These are phyloP conservation scores for Chelon auratus DNA, from an alignment of 2,797 vertebrate genomes.

Conservation along the genomic window DNA sequence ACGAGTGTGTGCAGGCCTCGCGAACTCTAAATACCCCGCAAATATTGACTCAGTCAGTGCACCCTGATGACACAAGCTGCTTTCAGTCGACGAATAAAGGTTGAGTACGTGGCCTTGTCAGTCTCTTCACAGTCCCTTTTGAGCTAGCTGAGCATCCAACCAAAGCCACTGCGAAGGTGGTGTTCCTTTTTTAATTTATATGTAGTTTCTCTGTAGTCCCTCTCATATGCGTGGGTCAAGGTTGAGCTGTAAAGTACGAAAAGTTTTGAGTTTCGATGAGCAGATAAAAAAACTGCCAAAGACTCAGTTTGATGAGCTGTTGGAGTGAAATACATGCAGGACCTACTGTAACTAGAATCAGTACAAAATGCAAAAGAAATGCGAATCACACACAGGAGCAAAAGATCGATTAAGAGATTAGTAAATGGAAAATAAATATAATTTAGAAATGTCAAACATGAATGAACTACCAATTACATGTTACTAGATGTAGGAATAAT, in stretches of 20 bases:
- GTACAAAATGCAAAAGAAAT: neutral
- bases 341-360: neutral
- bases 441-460: too few relatives aligned
- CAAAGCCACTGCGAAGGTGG: conserved; percentile 1
- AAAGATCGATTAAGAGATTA: neutral
- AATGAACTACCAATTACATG: too few relatives aligned
- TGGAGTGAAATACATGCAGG: neutral
- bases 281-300: conserved; percentile 2
- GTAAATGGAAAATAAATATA: neutral
- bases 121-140: neutral
- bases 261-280: conserved; percentile 18
- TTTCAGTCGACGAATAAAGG: conserved; percentile 5
- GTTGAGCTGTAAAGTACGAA: neutral
- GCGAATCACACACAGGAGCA: neutral
- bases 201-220: conserved; percentile 5
- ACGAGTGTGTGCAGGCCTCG: neutral
- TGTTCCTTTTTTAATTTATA: conserved; percentile 28
- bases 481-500: neutral
- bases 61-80: conserved; percentile 5
- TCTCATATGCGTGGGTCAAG: neutral
- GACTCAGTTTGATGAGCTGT: neutral
- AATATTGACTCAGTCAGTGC: conserved; percentile 70
- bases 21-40: conserved; percentile 26
- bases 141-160: neutral
- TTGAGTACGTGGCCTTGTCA: neutral